phyloP scores from a whole-genome alignment of 2,113 vertebrate genomes.

The Zootoca vivipara region DNA sequence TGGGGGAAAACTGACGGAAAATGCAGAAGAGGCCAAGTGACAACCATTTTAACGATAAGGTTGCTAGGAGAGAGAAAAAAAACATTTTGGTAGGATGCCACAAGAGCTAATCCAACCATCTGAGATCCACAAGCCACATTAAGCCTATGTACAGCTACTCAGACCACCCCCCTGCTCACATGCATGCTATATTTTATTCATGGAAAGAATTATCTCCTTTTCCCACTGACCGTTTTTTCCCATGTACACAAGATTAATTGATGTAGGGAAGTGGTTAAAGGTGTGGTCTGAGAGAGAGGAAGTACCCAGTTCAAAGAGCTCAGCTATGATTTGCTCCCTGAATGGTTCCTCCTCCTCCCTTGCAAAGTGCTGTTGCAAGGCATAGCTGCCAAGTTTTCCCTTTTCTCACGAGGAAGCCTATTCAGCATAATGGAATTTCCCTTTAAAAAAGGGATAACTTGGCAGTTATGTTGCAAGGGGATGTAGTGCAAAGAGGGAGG shows the following conservation, averaged over 20 bases:
- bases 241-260: not conserved
- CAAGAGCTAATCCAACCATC: not conserved
- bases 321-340: not conserved
- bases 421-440: too few species aligned
- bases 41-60: not conserved
- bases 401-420: too few species aligned
- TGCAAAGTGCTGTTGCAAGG: not conserved
- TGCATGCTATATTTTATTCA: not conserved
- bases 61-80: not conserved
- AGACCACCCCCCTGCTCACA: not conserved
- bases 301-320: not conserved
- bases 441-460: too few species aligned
- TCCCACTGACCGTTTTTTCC: not conserved
- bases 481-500: not conserved
- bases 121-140: not conserved
- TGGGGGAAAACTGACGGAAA: not conserved
- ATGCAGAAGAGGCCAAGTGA: not conserved
- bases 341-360: too few species aligned
- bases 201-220: not conserved
- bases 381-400: too few species aligned
- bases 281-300: not conserved
- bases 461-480: not conserved
- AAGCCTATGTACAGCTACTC: not conserved
- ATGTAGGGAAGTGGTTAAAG: not conserved
- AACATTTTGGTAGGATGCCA: not conserved